Conservation (phyloP, 2,113 vertebrate genomes). For the Hypanus sabinus region DNA sequence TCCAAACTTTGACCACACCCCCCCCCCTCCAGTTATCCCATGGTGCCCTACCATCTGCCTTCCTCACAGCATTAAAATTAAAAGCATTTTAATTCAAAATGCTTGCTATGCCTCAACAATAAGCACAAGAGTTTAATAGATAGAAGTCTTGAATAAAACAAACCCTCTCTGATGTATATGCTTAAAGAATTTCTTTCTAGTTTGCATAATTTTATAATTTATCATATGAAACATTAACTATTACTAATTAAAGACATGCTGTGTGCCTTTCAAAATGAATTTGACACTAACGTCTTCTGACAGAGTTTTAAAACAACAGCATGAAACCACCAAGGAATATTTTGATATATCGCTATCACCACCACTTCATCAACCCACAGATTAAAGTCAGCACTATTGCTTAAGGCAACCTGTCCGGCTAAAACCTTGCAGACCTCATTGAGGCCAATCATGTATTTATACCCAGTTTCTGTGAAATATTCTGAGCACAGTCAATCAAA, state of each 20-base stretch:
- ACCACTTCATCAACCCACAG: constrained; percentile 49
- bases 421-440: constrained; percentile 57
- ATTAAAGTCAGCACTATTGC: constrained; percentile 53
- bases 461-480: background rate
- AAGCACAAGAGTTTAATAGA: background rate
- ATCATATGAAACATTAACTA: constrained; percentile 19
- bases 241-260: background rate
- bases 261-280: background rate
- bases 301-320: background rate
- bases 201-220: background rate
- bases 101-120: background rate
- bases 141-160: background rate
- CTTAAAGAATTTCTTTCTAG: background rate
- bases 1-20: too few species aligned
- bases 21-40: too few species aligned
- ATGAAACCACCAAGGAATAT: constrained; percentile 23
- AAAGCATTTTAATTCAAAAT: background rate
- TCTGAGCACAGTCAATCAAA: background rate
- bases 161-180: background rate
- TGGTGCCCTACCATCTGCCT: too few species aligned
- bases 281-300: background rate
- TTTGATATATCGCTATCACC: constrained; percentile 40
- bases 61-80: too few species aligned
- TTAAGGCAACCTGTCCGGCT: constrained; percentile 46
- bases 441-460: constrained; percentile 33